phyloP scores from a whole-genome alignment of 1,140 invertebrate species.

The Nixonia krombeini region DNA sequence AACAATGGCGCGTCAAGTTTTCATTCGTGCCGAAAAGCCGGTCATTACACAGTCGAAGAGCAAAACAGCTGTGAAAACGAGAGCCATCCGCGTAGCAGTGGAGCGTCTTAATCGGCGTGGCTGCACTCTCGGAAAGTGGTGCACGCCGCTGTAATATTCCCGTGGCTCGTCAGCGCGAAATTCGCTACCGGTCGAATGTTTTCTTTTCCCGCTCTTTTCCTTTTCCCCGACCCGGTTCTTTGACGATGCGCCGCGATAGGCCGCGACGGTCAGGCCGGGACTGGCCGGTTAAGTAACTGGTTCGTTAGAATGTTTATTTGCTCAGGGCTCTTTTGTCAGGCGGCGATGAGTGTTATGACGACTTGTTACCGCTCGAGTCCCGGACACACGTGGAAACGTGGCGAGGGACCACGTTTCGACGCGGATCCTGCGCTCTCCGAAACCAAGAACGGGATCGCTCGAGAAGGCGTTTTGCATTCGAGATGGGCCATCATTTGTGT shows the following conservation, averaged over 20 bases:
- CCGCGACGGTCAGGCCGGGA: conserved; percentile 48
- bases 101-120: conserved; percentile 11
- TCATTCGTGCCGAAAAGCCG: too few species aligned
- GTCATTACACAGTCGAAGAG: too few species aligned
- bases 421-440: conserved; percentile 3
- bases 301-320: conserved; percentile 72
- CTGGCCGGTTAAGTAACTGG: conserved; percentile 69
- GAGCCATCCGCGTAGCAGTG: conserved; percentile 3
- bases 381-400: conserved; percentile 28
- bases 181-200: conserved; percentile 52
- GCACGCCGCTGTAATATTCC: conserved; percentile 38
- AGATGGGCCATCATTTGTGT: too few species aligned
- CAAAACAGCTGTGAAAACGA: conserved; percentile 4
- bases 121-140: conserved; percentile 7
- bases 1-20: too few species aligned
- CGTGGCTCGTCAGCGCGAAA: conserved; percentile 23
- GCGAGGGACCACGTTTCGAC: conserved; percentile 18
- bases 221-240: conserved; percentile 21
- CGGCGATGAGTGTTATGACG: conserved; percentile 65
- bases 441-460: conserved; percentile 45
- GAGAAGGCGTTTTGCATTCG: conserved; percentile 22
- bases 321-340: conserved; percentile 63
- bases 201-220: conserved; percentile 62
- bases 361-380: conserved; percentile 60
- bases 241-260: conserved; percentile 15